Conservation (phyloP, 1,140 invertebrate species). For the Drosophila pseudoananassae region DNA sequence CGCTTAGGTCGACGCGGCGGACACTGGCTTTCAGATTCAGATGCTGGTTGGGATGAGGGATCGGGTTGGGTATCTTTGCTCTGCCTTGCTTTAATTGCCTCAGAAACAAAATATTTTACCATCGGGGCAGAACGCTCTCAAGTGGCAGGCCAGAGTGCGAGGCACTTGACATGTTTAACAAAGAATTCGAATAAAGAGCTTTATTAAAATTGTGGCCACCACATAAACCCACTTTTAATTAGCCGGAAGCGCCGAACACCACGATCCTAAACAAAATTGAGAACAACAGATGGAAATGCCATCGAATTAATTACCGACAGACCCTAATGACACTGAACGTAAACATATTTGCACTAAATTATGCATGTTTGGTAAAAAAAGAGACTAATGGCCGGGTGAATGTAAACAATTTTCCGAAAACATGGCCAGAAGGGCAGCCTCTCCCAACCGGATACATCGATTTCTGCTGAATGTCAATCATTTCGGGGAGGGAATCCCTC, state of each 20-base stretch:
- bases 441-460: slow-evolving; percentile 13
- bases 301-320: slow-evolving; percentile 7
- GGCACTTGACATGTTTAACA: slow-evolving; percentile 23
- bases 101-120: slow-evolving; percentile 62
- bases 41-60: slow-evolving; percentile 3
- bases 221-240: background rate
- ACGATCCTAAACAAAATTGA: slow-evolving; percentile 13
- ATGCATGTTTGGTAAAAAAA: slow-evolving; percentile 31
- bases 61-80: slow-evolving; percentile 19
- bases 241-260: slow-evolving; percentile 13
- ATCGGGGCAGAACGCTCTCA: slow-evolving; percentile 34
- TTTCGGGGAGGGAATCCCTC: slow-evolving; percentile 9
- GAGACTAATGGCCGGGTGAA: slow-evolving; percentile 15
- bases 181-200: background rate
- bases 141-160: slow-evolving; percentile 26
- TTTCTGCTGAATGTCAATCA: slow-evolving; percentile 69
- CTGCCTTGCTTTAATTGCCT: slow-evolving; percentile 65
- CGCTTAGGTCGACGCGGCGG: slow-evolving; percentile 8
- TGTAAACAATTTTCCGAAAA: slow-evolving; percentile 64
- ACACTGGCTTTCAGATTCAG: slow-evolving; percentile 1
- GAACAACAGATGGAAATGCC: slow-evolving; percentile 23
- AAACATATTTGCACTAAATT: slow-evolving; percentile 48
- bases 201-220: slow-evolving; percentile 1
- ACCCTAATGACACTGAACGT: slow-evolving; percentile 30
- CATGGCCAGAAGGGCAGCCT: slow-evolving; percentile 6